Evolutionary conservation across 2,888 invertebrate species (phyloP).

Genomic region (Aphodius granarius): DNA sequence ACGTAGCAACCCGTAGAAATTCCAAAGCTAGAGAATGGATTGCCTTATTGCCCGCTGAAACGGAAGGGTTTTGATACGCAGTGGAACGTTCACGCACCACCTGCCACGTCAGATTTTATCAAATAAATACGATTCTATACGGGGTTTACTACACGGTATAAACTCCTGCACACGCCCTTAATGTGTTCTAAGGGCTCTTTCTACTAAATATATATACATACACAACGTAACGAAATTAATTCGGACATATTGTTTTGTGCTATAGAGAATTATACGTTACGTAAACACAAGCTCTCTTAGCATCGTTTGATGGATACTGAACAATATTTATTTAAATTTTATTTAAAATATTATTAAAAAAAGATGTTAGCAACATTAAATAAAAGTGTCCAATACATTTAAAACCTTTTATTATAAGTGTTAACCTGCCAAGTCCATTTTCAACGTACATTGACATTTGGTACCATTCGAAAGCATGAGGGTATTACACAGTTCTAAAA

Average conservation of each 20-base stretch:
- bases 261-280: too few relatives aligned
- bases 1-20: neutral
- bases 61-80: conserved; percentile 42
- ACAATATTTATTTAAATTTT: too few relatives aligned
- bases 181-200: neutral
- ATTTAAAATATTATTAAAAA: too few relatives aligned
- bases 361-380: too few relatives aligned
- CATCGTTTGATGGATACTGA: too few relatives aligned
- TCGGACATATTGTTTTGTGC: neutral
- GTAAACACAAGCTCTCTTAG: too few relatives aligned
- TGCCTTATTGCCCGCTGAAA: conserved; percentile 41
- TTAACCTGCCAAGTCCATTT: too few relatives aligned
- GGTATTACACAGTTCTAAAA: too few relatives aligned
- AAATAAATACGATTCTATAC: conserved; percentile 33
- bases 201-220: neutral
- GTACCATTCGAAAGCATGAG: too few relatives aligned
- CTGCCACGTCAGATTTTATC: conserved; percentile 36
- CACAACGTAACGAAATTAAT: neutral
- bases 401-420: too few relatives aligned
- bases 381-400: too few relatives aligned
- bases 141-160: conserved; percentile 25
- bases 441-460: too few relatives aligned
- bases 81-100: conserved; percentile 40
- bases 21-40: conserved; percentile 23
- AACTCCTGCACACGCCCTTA: neutral